A percentile compares a stretch with the other conserved stretches of the same genome.
phyloP scores from a whole-genome alignment of 1,140 invertebrate genomes.

The Drosophila ananassae region DNA sequence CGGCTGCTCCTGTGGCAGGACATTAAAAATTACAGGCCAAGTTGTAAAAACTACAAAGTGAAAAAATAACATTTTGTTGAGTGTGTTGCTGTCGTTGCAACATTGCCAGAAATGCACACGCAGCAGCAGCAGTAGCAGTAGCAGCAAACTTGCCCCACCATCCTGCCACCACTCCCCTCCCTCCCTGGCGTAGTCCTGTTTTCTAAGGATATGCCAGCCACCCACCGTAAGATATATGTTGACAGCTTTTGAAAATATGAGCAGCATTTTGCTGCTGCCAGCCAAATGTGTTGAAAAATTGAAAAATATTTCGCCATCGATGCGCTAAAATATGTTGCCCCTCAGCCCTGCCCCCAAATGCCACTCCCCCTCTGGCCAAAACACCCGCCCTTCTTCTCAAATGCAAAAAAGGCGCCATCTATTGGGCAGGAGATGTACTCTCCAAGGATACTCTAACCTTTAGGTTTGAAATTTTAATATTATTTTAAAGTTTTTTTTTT shows the following conservation, averaged over 20 bases:
- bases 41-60: slow-evolving; percentile 35
- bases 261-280: slow-evolving; percentile 79
- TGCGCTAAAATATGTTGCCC: slow-evolving; percentile 76
- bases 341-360: slow-evolving; percentile 3
- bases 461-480: too few relatives aligned
- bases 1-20: slow-evolving; percentile 11
- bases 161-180: not conserved
- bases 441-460: too few relatives aligned
- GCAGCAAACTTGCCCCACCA: too few relatives aligned
- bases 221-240: slow-evolving; percentile 72
- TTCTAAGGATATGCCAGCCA: not conserved
- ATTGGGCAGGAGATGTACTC: too few relatives aligned
- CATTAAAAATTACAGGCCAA: slow-evolving; percentile 29
- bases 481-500: too few relatives aligned
- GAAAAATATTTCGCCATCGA: slow-evolving; percentile 80
- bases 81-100: slow-evolving; percentile 46
- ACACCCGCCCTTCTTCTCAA: too few relatives aligned
- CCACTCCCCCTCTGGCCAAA: not conserved
- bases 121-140: slow-evolving; percentile 32
- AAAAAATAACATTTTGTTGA: slow-evolving; percentile 25
- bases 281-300: slow-evolving; percentile 82
- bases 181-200: not conserved
- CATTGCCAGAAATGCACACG: slow-evolving; percentile 73
- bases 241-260: slow-evolving; percentile 79
- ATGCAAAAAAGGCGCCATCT: too few relatives aligned